phyloP scores from a whole-genome alignment of 2,113 vertebrate genomes.

The Sprattus sprattus region DNA sequence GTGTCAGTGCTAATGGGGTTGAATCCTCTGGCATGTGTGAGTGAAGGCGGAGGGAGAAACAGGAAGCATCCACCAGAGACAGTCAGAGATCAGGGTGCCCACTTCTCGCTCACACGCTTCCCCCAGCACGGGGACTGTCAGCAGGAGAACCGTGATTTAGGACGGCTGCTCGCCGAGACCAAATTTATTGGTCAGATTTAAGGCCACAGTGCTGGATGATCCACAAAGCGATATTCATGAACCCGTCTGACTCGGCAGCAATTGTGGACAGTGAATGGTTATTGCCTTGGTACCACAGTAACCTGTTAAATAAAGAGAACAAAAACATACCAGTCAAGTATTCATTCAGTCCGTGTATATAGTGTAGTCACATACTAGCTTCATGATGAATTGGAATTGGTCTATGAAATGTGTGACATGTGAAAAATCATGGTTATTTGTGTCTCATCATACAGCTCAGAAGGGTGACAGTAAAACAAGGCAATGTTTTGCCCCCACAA shows the following conservation, averaged over 20 bases:
- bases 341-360: background rate
- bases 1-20: background rate
- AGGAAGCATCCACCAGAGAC: background rate
- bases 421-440: background rate
- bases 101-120: background rate
- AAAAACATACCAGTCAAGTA: background rate
- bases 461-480: background rate
- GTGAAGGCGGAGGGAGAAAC: background rate
- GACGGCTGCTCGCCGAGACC: background rate
- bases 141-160: background rate
- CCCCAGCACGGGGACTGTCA: background rate
- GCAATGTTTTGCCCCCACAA: background rate
- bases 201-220: constrained; percentile 72
- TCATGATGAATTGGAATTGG: background rate
- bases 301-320: constrained; percentile 62
- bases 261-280: constrained; percentile 84
- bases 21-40: background rate
- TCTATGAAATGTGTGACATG: no score
- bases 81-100: background rate
- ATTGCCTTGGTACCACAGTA: constrained; percentile 89
- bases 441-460: background rate
- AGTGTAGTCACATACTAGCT: background rate
- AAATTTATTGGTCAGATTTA: constrained; percentile 19
- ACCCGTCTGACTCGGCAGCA: constrained; percentile 89
- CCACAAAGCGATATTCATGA: constrained; percentile 91